phyloP scores from a whole-genome alignment of 2,888 invertebrate species.

The Schizotus pectinicornis region DNA sequence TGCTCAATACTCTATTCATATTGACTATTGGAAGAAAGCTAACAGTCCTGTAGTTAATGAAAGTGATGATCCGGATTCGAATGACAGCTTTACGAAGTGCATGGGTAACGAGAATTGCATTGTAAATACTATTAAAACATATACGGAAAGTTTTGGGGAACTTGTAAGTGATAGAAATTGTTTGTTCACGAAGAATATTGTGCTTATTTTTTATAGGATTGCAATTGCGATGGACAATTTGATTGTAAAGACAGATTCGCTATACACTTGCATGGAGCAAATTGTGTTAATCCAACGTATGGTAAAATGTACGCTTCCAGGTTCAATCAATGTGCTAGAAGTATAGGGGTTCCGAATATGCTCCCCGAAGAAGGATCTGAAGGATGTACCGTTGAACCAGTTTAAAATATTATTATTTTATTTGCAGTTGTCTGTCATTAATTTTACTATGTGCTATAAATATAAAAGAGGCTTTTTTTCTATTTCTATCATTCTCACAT shows the following conservation, averaged over 20 bases:
- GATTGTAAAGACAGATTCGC: conserved; percentile 46
- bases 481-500: no score
- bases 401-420: no score
- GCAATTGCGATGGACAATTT: conserved; percentile 44
- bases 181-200: no score
- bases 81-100: conserved; percentile 36
- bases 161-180: conserved; percentile 24
- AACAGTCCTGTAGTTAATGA: conserved; percentile 31
- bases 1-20: conserved; percentile 33
- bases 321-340: conserved; percentile 37
- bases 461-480: no score
- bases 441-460: no score
- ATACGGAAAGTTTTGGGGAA: conserved; percentile 32
- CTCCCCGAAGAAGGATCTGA: conserved; percentile 30
- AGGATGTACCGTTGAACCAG: conserved; percentile 14
- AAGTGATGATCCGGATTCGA: conserved; percentile 21
- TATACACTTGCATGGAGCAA: conserved; percentile 39
- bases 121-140: conserved; percentile 39
- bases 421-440: no score
- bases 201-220: conserved; percentile 48
- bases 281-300: conserved; percentile 36
- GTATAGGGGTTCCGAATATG: conserved; percentile 30
- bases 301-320: conserved; percentile 24
- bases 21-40: conserved; percentile 34
- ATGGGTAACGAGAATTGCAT: conserved; percentile 46